Conservation (phyloP, 2,113 vertebrate genomes). For the Elephantulus edwardii region DNA sequence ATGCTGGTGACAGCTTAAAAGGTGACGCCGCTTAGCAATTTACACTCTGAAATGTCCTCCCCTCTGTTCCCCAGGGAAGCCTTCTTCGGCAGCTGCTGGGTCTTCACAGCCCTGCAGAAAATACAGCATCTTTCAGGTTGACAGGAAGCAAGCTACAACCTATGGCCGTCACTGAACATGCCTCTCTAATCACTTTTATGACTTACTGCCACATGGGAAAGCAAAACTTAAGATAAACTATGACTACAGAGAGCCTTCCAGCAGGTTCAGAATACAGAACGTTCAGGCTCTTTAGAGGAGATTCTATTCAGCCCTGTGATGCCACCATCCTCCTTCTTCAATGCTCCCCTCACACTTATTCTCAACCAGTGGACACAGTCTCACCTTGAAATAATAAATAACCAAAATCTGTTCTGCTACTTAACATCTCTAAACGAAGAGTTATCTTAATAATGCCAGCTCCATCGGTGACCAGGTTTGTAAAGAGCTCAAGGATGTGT, state of each 20-base stretch:
- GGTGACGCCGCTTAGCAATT: not conserved
- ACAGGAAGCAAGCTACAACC: not conserved
- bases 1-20: constrained; percentile 15
- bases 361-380: not conserved
- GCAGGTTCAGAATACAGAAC: not conserved
- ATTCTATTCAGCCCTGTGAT: not conserved
- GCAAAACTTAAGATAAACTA: not conserved
- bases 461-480: not conserved
- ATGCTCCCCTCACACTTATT: not conserved
- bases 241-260: not conserved
- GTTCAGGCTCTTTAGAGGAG: not conserved
- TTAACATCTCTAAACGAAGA: not conserved
- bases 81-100: not conserved
- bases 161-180: not conserved
- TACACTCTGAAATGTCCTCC: not conserved
- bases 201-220: not conserved
- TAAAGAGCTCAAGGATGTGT: not conserved
- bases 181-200: constrained; percentile 8
- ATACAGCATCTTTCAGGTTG: not conserved
- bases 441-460: not conserved
- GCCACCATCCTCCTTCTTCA: not conserved
- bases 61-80: not conserved
- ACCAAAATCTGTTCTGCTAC: not conserved
- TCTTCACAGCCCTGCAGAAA: constrained; percentile 2
- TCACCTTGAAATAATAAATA: not conserved